Percentiles rank a stretch among this genome's conserved stretches.
Conservation (phyloP, 2,888 invertebrate species). For the Alitta virens region DNA sequence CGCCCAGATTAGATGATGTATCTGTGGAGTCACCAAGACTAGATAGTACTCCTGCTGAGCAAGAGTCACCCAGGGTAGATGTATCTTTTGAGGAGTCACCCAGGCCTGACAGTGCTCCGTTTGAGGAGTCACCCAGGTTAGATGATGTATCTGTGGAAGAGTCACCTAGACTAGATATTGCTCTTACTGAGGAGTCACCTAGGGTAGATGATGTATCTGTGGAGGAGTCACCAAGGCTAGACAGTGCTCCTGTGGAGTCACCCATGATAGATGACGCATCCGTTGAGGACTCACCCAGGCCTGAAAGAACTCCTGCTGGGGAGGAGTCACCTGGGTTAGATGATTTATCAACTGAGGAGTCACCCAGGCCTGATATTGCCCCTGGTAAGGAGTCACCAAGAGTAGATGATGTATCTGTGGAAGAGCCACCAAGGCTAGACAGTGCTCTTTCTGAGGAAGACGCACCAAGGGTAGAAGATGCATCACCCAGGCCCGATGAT, state of each 20-base stretch:
- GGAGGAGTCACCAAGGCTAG: no score
- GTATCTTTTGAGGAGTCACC: not conserved
- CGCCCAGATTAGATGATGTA: not conserved
- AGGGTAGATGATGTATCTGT: no score
- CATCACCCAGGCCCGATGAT: not conserved
- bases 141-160: no score
- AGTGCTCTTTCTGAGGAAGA: no score
- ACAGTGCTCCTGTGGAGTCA: not conserved
- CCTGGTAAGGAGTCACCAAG: not conserved
- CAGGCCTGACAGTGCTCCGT: not conserved
- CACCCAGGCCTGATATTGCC: not conserved
- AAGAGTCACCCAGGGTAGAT: not conserved
- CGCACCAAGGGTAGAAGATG: not conserved
- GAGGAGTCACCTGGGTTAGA: no score
- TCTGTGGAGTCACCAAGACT: not conserved
- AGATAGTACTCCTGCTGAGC: not conserved
- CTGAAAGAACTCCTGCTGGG: not conserved
- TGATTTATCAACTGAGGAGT: no score
- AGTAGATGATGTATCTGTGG: not conserved
- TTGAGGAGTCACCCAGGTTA: not conserved
- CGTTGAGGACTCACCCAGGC: not conserved
- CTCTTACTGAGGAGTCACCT: no score
- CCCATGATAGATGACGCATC: not conserved
- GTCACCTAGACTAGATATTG: no score
- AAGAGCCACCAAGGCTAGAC: not conserved